Evolutionary conservation across 2,888 invertebrate genomes (phyloP).

Genomic region (Rhingia rostrata): DNA sequence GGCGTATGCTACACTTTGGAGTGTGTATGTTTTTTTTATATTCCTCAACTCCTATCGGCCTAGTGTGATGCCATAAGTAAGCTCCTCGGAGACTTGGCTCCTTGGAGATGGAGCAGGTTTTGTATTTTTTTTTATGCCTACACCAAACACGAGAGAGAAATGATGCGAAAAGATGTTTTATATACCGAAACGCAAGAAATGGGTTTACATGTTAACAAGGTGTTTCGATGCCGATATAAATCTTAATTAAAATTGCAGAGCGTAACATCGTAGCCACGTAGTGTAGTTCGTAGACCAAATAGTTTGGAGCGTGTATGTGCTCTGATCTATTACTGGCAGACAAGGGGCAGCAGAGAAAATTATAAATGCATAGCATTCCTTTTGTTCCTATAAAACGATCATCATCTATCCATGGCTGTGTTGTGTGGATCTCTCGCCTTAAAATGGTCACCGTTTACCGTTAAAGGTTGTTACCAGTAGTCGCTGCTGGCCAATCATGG

Average conservation of each 20-base stretch:
- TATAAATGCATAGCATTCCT: slow-evolving; percentile 74
- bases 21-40: slow-evolving; percentile 10
- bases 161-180: slow-evolving; percentile 66
- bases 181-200: slow-evolving; percentile 71
- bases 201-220: slow-evolving; percentile 76
- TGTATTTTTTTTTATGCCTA: slow-evolving; percentile 12
- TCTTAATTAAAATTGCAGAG: slow-evolving; percentile 77
- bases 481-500: slow-evolving; percentile 65
- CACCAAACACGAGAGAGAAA: slow-evolving; percentile 60
- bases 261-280: slow-evolving; percentile 57
- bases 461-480: slow-evolving; percentile 66
- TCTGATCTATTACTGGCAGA: slow-evolving; percentile 59
- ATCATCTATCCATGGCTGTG: slow-evolving; percentile 52
- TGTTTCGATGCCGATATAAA: slow-evolving; percentile 76
- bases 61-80: slow-evolving; percentile 62
- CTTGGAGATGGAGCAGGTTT: slow-evolving; percentile 44
- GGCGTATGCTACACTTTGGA: slow-evolving; percentile 50
- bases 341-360: slow-evolving; percentile 21
- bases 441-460: slow-evolving; percentile 70
- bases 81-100: slow-evolving; percentile 51
- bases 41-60: slow-evolving; percentile 11
- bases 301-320: slow-evolving; percentile 36
- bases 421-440: slow-evolving; percentile 50
- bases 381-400: slow-evolving; percentile 68
- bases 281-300: slow-evolving; percentile 40